These are phyloP conservation scores for Otis tarda DNA, from an alignment of 2,113 vertebrate genomes.

Conservation along the genomic window DNA sequence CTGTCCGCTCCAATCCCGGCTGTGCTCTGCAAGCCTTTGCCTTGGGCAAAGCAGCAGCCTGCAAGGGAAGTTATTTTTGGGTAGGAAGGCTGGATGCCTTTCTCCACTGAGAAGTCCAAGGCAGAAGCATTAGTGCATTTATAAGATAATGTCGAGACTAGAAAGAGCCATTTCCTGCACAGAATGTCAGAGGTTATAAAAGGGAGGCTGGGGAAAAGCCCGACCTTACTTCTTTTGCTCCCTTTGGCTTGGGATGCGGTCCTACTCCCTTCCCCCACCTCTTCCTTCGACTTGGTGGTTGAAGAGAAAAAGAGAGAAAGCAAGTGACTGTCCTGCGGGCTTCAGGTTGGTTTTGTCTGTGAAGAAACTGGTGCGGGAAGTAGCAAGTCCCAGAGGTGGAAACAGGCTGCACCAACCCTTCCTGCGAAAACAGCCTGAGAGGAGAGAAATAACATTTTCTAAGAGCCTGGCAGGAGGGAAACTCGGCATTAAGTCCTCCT, in stretches of 20 bases:
- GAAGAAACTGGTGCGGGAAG: background rate
- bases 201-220: background rate
- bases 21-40: background rate
- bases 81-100: background rate
- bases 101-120: background rate
- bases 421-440: background rate
- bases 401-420: background rate
- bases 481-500: background rate
- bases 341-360: background rate
- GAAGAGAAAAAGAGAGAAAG: background rate
- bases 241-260: background rate
- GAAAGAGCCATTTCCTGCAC: background rate
- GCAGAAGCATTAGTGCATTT: background rate
- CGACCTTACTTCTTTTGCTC: background rate
- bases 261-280: accelerated
- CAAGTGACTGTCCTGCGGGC: background rate
- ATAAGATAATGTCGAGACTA: background rate
- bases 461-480: background rate
- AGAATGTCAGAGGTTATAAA: background rate
- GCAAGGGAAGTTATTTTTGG: background rate
- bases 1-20: background rate
- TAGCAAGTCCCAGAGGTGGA: background rate
- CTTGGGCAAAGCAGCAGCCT: background rate
- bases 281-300: background rate
- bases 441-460: background rate